Evolutionary conservation across 2,888 invertebrate genomes (phyloP).

Genomic region (Lasioglossum lativentre): DNA sequence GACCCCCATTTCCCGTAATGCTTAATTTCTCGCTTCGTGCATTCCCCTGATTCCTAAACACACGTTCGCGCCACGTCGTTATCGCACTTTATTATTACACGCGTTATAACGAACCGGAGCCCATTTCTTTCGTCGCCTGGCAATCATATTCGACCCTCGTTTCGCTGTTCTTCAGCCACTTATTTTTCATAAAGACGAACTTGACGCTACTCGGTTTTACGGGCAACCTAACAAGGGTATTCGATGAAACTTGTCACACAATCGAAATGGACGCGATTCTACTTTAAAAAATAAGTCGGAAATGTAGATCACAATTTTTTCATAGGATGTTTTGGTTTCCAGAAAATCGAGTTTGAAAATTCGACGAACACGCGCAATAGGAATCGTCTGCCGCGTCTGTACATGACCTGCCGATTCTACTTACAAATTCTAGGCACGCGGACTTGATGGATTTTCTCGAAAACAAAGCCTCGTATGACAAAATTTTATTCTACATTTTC

Average conservation of each 20-base stretch:
- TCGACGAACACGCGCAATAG: neutral
- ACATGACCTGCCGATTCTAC: neutral
- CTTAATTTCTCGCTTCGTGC: slow-evolving; percentile 2
- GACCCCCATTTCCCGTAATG: slow-evolving; percentile 19
- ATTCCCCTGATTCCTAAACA: neutral
- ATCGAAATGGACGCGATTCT: neutral
- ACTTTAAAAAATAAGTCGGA: neutral
- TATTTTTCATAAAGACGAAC: neutral
- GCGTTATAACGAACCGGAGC: neutral
- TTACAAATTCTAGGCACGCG: neutral
- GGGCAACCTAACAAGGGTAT: no score
- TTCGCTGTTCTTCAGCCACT: neutral
- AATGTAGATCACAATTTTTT: neutral
- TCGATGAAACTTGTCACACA: neutral
- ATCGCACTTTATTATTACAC: neutral
- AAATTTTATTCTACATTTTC: no score
- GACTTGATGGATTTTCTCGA: no score
- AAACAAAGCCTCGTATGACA: no score
- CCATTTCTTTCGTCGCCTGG: neutral
- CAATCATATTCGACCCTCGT: neutral
- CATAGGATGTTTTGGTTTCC: neutral
- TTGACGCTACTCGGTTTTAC: no score
- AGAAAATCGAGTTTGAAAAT: neutral
- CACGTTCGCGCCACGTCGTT: neutral
- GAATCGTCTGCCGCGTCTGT: neutral